Base-by-base conservation (phyloP, 2,888 invertebrate genomes). In the Xiphydria camelus region DNA sequence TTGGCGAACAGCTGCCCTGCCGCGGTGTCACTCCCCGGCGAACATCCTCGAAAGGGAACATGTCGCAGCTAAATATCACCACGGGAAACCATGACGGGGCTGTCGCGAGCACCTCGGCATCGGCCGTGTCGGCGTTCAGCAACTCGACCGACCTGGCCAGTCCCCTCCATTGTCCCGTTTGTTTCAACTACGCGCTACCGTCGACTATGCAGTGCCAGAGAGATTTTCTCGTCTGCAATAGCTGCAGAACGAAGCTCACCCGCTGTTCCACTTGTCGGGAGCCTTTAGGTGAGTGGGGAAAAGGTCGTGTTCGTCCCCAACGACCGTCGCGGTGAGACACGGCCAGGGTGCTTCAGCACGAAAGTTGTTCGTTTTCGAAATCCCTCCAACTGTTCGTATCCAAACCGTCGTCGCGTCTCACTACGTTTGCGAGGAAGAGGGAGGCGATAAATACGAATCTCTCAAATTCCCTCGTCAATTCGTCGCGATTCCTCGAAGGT, bases 221-320 rank as follows among this genome's bases (percentile, higher is more conserved):
- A 76, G 99, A 99, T 51, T 99, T 99, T 79, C 84, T 99, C 68
- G 96, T 99, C 48, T 99, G 99, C 80, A 93, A 95, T 53, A 91
- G 89, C 73, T 99, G 99, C 79, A 85, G 98, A 52, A 95, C 96
- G 44, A 99, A 98, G 78, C 83, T 99, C 54, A 90, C 91, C 55
- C 94, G 94, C 77, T 99, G 99, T 78, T 99, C 99, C 32, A 98
- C 97, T 49, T 99, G 98, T 76, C 86, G 99, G 53, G 98, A 98
- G 49, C 94, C 96, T 22, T 81, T 98, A 72, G 90, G 89, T 78
- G 68, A 63, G n/a, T n/a, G n/a, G n/a, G n/a, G n/a, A n/a, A n/a
- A 64, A 62, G n/a, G n/a, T n/a, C n/a, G n/a, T n/a, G n/a, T n/a
- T n/a, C n/a, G n/a, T n/a, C n/a, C n/a, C n/a, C n/a, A n/a, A n/a